These are phyloP conservation scores for Marisa cornuarietis DNA, from an alignment of 1,140 invertebrate genomes.

Conservation along the genomic window DNA sequence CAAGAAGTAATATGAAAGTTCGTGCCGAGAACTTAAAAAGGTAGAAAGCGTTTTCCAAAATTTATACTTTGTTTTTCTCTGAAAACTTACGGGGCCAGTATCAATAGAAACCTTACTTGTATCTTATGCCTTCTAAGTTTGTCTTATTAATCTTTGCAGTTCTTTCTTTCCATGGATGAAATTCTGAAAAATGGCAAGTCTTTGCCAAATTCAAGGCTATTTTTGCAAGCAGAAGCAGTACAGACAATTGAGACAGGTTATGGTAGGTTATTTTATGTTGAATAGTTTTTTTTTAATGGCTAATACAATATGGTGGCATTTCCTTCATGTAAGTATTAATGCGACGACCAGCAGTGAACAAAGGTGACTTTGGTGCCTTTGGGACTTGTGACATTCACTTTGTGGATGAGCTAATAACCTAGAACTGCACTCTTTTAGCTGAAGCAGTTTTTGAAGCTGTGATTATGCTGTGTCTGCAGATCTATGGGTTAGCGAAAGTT, in stretches of 20 bases:
- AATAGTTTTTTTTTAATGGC: background rate
- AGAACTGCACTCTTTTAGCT: too few relatives aligned
- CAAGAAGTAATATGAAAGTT: too few relatives aligned
- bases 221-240: slow-evolving; percentile 25
- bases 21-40: too few relatives aligned
- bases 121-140: too few relatives aligned
- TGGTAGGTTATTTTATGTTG: slow-evolving; percentile 20
- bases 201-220: slow-evolving; percentile 27
- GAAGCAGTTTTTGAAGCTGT: too few relatives aligned
- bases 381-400: background rate
- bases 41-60: too few relatives aligned
- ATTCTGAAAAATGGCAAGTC: slow-evolving; percentile 26
- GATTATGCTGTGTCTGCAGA: too few relatives aligned
- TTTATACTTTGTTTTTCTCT: too few relatives aligned
- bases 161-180: slow-evolving; percentile 28
- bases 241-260: slow-evolving; percentile 26
- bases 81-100: too few relatives aligned
- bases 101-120: too few relatives aligned
- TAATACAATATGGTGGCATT: background rate
- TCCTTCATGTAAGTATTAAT: background rate
- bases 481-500: too few relatives aligned
- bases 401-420: too few relatives aligned
- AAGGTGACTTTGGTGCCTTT: background rate
- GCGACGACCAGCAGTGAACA: background rate
- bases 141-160: slow-evolving; percentile 25